Conservation (phyloP, 2,797 vertebrate species). For the Decapterus maruadsi region DNA sequence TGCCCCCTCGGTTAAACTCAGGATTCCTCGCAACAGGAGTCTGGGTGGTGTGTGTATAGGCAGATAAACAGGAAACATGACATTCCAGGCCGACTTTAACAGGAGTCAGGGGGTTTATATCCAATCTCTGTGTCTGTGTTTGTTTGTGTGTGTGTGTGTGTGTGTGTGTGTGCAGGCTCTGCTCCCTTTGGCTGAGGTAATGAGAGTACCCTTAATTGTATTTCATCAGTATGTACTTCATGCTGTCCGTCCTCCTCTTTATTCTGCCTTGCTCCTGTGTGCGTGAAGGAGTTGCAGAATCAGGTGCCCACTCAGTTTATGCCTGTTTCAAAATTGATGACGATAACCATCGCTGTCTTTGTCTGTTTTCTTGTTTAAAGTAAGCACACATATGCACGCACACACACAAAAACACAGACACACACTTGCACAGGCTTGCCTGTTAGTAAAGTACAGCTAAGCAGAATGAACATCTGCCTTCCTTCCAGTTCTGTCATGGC, state of each 20-base stretch:
- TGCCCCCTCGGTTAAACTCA: slow-evolving; percentile 11
- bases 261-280: not conserved
- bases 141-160: slow-evolving; percentile 9
- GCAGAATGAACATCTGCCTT: slow-evolving; percentile 36
- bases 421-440: slow-evolving; percentile 36
- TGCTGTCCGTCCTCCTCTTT: slow-evolving; percentile 23
- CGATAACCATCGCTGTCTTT: slow-evolving; percentile 45
- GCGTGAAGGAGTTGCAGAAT: slow-evolving; percentile 28
- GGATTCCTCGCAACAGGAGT: slow-evolving; percentile 49
- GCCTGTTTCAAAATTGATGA: slow-evolving; percentile 37
- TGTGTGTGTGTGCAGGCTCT: slow-evolving; percentile 3
- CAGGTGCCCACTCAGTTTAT: slow-evolving; percentile 21
- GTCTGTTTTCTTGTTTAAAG: not conserved
- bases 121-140: slow-evolving; percentile 7
- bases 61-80: slow-evolving; percentile 75
- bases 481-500: slow-evolving; percentile 22
- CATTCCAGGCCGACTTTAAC: slow-evolving; percentile 68
- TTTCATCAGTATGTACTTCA: slow-evolving; percentile 54
- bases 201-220: slow-evolving; percentile 37
- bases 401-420: not conserved
- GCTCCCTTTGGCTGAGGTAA: slow-evolving; percentile 22
- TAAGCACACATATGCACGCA: not conserved
- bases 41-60: slow-evolving; percentile 47
- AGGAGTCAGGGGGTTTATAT: slow-evolving; percentile 49
- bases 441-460: slow-evolving; percentile 32